Evolutionary conservation across 2,113 vertebrate genomes (phyloP).

Genomic region (Pseudolaguvia tuberculata): DNA sequence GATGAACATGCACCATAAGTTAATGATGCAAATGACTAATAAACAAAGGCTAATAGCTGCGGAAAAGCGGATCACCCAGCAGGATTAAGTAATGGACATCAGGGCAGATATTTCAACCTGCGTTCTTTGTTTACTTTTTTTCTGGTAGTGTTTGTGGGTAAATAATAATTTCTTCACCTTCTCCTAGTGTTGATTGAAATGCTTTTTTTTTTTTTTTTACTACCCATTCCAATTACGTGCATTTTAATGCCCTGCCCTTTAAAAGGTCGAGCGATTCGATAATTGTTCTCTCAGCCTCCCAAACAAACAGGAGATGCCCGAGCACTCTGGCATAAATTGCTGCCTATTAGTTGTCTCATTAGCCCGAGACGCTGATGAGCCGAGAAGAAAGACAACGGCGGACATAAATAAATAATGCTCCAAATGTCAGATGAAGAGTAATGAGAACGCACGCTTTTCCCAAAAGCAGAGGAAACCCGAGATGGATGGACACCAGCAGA

Average conservation of each 20-base stretch:
- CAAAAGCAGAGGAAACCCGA: conserved; percentile 32
- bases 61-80: too few species aligned
- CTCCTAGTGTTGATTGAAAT: background rate
- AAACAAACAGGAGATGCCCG: conserved; percentile 27
- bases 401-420: conserved; percentile 42
- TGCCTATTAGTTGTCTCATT: conserved; percentile 49
- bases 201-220: conserved; percentile 31
- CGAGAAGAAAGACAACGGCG: conserved; percentile 40
- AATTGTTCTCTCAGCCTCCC: conserved; percentile 35
- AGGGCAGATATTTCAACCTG: too few species aligned
- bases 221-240: conserved; percentile 4
- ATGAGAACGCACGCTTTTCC: conserved; percentile 28
- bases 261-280: conserved; percentile 35
- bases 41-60: too few species aligned
- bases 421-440: conserved; percentile 50
- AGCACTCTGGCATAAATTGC: conserved; percentile 34
- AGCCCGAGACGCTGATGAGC: conserved; percentile 30
- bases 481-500: conserved; percentile 46
- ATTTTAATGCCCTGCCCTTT: background rate
- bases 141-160: background rate
- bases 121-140: background rate
- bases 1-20: too few species aligned
- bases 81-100: too few species aligned
- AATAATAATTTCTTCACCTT: conserved; percentile 1
- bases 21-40: too few species aligned